Percentiles rank a stretch among this genome's conserved stretches.
Evolutionary conservation across 2,888 invertebrate genomes (phyloP).

Genomic region (Macaria notata): DNA sequence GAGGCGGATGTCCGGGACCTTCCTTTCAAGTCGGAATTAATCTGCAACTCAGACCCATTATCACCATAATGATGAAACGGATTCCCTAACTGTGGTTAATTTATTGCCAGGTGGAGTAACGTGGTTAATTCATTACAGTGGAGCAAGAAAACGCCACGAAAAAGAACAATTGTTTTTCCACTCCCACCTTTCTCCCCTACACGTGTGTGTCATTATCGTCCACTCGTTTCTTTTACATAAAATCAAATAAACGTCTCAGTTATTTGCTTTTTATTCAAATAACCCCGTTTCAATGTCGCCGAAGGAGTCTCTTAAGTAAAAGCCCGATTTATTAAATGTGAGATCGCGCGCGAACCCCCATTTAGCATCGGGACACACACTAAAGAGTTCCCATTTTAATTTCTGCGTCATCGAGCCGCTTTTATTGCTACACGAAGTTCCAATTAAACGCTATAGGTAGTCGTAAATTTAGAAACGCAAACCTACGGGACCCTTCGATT

Average conservation of each 20-base stretch:
- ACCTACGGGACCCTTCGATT: conserved; percentile 67
- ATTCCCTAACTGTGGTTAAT: conserved; percentile 3
- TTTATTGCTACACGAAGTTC: conserved; percentile 73
- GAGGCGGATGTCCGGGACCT: conserved; percentile 33
- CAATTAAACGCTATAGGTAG: conserved; percentile 72
- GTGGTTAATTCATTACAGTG: too few relatives aligned
- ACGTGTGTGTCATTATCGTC: conserved; percentile 4
- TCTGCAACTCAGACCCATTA: conserved; percentile 23
- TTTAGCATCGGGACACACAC: conserved; percentile 54
- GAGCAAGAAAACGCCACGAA: too few relatives aligned
- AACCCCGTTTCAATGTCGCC: conserved; percentile 31
- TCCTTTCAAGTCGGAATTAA: conserved; percentile 37
- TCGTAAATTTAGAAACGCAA: conserved; percentile 74
- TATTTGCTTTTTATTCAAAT: conserved; percentile 41
- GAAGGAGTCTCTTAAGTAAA: conserved; percentile 36
- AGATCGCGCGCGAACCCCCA: conserved; percentile 38
- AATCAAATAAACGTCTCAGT: conserved; percentile 28
- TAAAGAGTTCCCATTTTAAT: conserved; percentile 61
- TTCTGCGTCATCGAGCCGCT: conserved; percentile 67
- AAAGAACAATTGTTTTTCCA: too few relatives aligned
- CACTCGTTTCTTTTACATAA: conserved; percentile 18
- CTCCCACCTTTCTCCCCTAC: too few relatives aligned
- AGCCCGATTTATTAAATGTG: conserved; percentile 51
- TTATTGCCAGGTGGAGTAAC: too few relatives aligned
- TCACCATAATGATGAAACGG: conserved; percentile 6